These are phyloP conservation scores for Plebejus melissa DNA, from an alignment of 2,888 invertebrate species.

Conservation along the genomic window DNA sequence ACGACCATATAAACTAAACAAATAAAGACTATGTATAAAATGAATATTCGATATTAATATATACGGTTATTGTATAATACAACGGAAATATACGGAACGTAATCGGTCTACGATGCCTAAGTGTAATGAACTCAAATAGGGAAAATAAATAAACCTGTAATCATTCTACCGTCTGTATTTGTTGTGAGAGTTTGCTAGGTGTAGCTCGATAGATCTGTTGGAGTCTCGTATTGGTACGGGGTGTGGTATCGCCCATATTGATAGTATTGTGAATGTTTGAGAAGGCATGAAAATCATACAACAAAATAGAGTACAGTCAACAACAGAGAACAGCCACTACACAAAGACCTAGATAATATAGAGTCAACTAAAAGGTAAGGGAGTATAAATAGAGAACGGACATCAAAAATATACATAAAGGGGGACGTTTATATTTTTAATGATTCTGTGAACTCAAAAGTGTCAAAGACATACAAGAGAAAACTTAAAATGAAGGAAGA, in stretches of 20 bases:
- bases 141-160: conserved; percentile 39
- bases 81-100: conserved; percentile 32
- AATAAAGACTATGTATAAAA: conserved; percentile 35
- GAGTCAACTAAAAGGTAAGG: conserved; percentile 70
- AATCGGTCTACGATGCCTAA: conserved; percentile 17
- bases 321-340: conserved; percentile 80
- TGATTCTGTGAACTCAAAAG: conserved; percentile 28
- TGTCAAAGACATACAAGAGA: conserved; percentile 28
- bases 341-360: conserved; percentile 68
- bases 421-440: conserved; percentile 45
- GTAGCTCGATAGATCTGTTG: conserved; percentile 75
- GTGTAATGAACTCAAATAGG: conserved; percentile 29
- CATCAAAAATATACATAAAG: conserved; percentile 51
- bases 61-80: conserved; percentile 39
- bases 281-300: conserved; percentile 78
- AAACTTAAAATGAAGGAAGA: conserved; percentile 42
- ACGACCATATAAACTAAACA: conserved; percentile 39
- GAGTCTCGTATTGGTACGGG: conserved; percentile 74
- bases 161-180: conserved; percentile 57
- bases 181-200: conserved; percentile 75
- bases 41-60: conserved; percentile 33
- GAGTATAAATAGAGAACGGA: conserved; percentile 42
- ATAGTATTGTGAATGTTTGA: conserved; percentile 77
- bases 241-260: conserved; percentile 73
- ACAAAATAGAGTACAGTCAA: conserved; percentile 77